Conservation (phyloP, 2,113 vertebrate species). For the Proterorhinus semilunaris region DNA sequence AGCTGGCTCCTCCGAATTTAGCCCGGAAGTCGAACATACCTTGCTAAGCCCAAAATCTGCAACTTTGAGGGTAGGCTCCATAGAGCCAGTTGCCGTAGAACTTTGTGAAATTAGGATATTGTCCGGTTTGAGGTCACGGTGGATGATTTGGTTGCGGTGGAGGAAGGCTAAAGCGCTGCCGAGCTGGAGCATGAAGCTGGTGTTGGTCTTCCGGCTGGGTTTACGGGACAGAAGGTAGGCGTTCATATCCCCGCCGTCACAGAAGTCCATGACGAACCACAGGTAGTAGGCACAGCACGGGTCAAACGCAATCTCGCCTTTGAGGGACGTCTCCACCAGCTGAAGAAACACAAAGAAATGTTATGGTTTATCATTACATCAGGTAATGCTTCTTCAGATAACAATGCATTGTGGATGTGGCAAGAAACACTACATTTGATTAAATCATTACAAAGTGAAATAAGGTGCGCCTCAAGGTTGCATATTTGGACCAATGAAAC, state of each 20-base stretch:
- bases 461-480: not conserved
- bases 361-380: too few species aligned
- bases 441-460: not conserved
- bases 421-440: too few species aligned
- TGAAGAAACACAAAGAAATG: conserved; percentile 58
- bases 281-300: conserved; percentile 92
- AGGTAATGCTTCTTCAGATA: too few species aligned
- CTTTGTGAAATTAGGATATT: conserved; percentile 94
- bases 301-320: conserved; percentile 95
- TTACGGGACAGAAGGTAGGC: conserved; percentile 93
- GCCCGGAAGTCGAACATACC: conserved; percentile 89
- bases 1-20: conserved; percentile 89
- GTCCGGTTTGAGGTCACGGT: conserved; percentile 95
- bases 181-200: conserved; percentile 97
- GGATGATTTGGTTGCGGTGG: conserved; percentile 96
- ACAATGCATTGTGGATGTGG: too few species aligned
- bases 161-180: conserved; percentile 96
- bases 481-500: not conserved
- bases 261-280: conserved; percentile 99
- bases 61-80: conserved; percentile 92
- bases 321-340: conserved; percentile 96
- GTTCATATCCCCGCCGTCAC: conserved; percentile 97
- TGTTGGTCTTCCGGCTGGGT: conserved; percentile 93
- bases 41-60: conserved; percentile 96
- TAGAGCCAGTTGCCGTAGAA: conserved; percentile 65